Base-by-base conservation (phyloP, 2,888 invertebrate genomes). In the Scaptomyza flava region DNA sequence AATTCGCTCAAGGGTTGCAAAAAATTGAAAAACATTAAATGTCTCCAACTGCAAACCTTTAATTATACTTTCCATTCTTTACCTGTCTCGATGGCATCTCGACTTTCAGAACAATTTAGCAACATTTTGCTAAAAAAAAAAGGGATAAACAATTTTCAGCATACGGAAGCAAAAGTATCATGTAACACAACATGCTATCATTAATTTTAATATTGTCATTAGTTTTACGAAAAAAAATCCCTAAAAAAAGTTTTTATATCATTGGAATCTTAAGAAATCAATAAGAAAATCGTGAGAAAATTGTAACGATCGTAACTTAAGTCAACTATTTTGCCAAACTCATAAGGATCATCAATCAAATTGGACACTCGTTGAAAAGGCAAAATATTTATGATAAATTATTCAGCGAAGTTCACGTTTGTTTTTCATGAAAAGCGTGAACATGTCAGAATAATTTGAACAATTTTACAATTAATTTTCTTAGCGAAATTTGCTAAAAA, bases 131-230 rank as follows among this genome's bases (percentile, higher is more conserved):
- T 42, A 65, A 17, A 17, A 17, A 17, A 81, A 74, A 74, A 7
- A 38, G 14, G 80, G 71, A 61, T 79, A 82, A 83, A 77, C 74
- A 85, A 72, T 75, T 75, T 71, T 58, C 69, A 57, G 61, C 11
- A 59, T 62, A 50, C 30, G 27, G 20, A 11, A 47, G 51, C 17
- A 50, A 76, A 80, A 73, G 70, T 82, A 84, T 84, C 77, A 23
- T 59, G 47, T 84, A 54, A 58, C 82, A 63, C 20, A n/a, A 45
- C 48, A 50, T 53, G 56, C 66, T 57, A 87, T 90, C 89, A 90
- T 90, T 90, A 87, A 90, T 90, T 90, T 90, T 90, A 90, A 90
- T 90, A 89, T 79, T 89, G 87, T 88, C 90, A 90, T 90, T 90
- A 88, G 76, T 65, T 77, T 53, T 51, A 30, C 47, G 54, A 2